Conservation (phyloP, 1,140 invertebrate species). For the Pseudobourletiella spinata region DNA sequence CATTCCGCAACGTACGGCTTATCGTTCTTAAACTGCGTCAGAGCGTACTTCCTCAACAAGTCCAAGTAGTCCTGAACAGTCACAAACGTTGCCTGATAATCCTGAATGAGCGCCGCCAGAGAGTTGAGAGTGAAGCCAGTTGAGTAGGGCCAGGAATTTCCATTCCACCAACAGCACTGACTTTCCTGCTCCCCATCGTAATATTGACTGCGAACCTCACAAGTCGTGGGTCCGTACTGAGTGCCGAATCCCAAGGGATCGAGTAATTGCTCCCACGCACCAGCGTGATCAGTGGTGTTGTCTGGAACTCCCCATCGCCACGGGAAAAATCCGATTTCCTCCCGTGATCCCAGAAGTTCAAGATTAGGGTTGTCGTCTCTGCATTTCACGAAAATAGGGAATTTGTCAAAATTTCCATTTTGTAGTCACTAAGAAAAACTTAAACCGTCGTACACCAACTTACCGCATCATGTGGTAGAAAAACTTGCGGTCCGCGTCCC, state of each 20-base stretch:
- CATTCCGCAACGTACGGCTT: slow-evolving; percentile 33
- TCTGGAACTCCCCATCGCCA: slow-evolving; percentile 21
- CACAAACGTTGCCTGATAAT: slow-evolving; percentile 7
- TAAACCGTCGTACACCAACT: too few species aligned
- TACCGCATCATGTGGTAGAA: slow-evolving; percentile 31
- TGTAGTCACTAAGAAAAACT: not conserved
- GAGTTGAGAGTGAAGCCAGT: slow-evolving; percentile 21
- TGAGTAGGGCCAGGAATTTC: slow-evolving; percentile 35
- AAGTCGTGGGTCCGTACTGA: slow-evolving; percentile 25
- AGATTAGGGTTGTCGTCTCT: slow-evolving; percentile 26
- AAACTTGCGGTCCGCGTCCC: slow-evolving; percentile 26
- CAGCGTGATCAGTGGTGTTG: not conserved
- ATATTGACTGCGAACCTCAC: slow-evolving; percentile 23
- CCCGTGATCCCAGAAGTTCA: slow-evolving; percentile 21
- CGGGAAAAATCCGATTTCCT: slow-evolving; percentile 32
- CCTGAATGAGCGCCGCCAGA: slow-evolving; percentile 18
- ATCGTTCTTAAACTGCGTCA: slow-evolving; percentile 30
- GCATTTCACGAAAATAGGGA: too few species aligned
- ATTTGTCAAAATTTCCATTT: not conserved
- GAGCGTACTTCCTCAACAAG: slow-evolving; percentile 23
- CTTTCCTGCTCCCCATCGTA: slow-evolving; percentile 30
- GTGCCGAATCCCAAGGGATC: slow-evolving; percentile 21
- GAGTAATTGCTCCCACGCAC: slow-evolving; percentile 20
- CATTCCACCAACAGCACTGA: slow-evolving; percentile 34
- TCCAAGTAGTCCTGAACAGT: slow-evolving; percentile 18